These are phyloP conservation scores for Merluccius polli DNA, from an alignment of 2,797 vertebrate genomes.

Conservation along the genomic window DNA sequence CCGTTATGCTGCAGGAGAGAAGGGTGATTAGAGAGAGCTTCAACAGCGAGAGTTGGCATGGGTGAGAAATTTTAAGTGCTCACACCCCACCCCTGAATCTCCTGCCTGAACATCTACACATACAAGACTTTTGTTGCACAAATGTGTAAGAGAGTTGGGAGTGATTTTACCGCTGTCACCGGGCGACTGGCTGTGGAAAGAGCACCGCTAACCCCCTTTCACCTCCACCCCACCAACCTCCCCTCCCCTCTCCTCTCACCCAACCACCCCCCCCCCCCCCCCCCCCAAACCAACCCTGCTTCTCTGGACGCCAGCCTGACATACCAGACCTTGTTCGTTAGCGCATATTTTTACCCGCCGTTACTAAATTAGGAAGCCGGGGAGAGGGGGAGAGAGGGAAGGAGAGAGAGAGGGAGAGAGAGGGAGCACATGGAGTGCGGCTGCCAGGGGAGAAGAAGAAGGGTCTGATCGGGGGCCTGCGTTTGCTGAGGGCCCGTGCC, in stretches of 20 bases:
- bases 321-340: conserved; percentile 88
- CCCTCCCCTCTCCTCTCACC: too few species aligned
- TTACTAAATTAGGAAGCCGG: conserved; percentile 97
- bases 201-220: conserved; percentile 23
- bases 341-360: conserved; percentile 86
- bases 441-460: conserved; percentile 79
- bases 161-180: conserved; percentile 65
- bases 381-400: conserved; percentile 58
- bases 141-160: conserved; percentile 57
- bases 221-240: too few species aligned
- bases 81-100: conserved; percentile 39
- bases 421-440: conserved; percentile 73
- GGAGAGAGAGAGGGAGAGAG: conserved; percentile 52
- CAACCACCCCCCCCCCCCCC: too few species aligned
- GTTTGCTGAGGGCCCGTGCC: conserved; percentile 74
- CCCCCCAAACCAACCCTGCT: conserved; percentile 1
- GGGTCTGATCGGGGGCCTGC: conserved; percentile 74
- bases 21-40: conserved; percentile 41
- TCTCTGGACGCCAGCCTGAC: conserved; percentile 82
- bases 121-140: conserved; percentile 44
- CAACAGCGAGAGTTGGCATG: conserved; percentile 51
- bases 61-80: conserved; percentile 62
- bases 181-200: conserved; percentile 67
- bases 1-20: conserved; percentile 29
- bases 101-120: conserved; percentile 27